These are phyloP conservation scores for Cinara cedri DNA, from an alignment of 2,888 invertebrate genomes.

Conservation along the genomic window DNA sequence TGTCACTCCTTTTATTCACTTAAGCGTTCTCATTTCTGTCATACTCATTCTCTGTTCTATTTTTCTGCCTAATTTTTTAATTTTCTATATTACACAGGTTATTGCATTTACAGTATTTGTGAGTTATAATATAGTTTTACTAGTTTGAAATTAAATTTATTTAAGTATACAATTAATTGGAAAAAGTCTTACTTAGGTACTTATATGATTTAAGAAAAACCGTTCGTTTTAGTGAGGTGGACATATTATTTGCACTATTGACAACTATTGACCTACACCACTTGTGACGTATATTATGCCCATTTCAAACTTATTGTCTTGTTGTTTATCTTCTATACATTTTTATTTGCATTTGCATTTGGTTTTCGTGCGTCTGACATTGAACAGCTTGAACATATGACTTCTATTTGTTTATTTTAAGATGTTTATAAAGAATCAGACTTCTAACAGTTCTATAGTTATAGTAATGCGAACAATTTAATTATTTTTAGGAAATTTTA, in stretches of 20 bases:
- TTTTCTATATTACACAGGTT: too few relatives aligned
- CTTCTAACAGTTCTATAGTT: too few relatives aligned
- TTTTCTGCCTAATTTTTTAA: too few relatives aligned
- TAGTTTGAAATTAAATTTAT: neutral
- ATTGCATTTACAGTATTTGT: too few relatives aligned
- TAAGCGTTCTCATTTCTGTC: too few relatives aligned
- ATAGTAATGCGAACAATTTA: too few relatives aligned
- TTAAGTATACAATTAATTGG: too few relatives aligned
- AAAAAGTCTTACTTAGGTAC: too few relatives aligned
- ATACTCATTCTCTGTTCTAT: too few relatives aligned
- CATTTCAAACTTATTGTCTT: neutral
- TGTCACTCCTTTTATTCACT: too few relatives aligned
- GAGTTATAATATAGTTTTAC: neutral
- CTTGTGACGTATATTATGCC: neutral
- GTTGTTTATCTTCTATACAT: constrained; percentile 17
- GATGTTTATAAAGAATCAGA: neutral
- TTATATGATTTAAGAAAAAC: too few relatives aligned
- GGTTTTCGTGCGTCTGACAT: neutral
- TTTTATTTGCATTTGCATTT: constrained; percentile 20
- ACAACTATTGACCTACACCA: constrained; percentile 8
- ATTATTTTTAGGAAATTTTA: too few relatives aligned
- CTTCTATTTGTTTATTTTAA: neutral
- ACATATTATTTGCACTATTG: neutral
- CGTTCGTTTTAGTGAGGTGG: neutral
- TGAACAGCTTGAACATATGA: neutral